phyloP scores from a whole-genome alignment of 2,888 invertebrate species.

The Phasia obesa region DNA sequence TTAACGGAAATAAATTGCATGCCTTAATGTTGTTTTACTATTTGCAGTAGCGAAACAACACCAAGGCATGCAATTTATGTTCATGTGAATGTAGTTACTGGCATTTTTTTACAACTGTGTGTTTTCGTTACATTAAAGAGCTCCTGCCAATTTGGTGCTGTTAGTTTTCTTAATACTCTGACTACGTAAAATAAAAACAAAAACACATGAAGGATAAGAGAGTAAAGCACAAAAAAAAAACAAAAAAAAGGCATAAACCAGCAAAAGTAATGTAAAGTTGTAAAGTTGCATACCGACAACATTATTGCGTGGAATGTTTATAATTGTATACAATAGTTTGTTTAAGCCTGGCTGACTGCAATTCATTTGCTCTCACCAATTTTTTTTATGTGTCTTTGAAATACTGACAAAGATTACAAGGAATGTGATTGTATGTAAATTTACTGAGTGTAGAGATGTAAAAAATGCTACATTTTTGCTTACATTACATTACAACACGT shows the following conservation, averaged over 20 bases:
- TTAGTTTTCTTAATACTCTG: constrained; percentile 2
- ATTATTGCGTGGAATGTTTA: constrained; percentile 24
- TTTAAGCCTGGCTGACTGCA: constrained; percentile 3
- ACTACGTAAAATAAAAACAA: neutral
- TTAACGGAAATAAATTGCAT: constrained; percentile 43
- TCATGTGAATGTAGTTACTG: constrained; percentile 37
- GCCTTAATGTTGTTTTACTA: constrained; percentile 17
- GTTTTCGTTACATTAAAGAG: constrained; percentile 22
- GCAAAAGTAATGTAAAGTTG: constrained; percentile 2
- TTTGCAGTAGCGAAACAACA: too few species aligned
- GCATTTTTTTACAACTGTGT: constrained; percentile 45
- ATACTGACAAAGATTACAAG: neutral
- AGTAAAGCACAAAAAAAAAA: neutral
- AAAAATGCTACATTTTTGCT: constrained; percentile 52
- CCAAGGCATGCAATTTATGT: too few species aligned
- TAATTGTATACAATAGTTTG: constrained; percentile 10
- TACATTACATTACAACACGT: constrained; percentile 46
- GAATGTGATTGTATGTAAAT: neutral
- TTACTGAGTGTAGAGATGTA: too few species aligned
- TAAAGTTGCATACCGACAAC: constrained; percentile 17
- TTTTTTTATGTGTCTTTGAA: neutral
- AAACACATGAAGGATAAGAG: neutral
- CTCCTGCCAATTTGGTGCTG: constrained; percentile 24
- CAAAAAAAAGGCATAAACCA: constrained; percentile 4
- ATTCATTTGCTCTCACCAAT: neutral